Evolutionary conservation across 2,113 vertebrate species (phyloP).

Genomic region (Urocitellus parryii): DNA sequence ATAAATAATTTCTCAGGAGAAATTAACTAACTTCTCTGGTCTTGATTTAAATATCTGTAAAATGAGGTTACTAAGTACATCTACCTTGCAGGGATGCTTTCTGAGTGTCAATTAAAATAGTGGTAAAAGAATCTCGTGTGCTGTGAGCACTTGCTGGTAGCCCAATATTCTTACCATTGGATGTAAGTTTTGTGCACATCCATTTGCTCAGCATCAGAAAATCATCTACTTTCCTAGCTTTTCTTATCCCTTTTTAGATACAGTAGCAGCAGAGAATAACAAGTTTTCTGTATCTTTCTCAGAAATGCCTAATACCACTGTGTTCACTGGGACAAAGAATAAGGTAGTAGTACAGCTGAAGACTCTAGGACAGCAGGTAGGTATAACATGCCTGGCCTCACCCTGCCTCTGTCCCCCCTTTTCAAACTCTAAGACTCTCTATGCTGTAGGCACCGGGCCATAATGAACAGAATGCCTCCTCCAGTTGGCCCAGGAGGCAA

Average conservation of each 20-base stretch:
- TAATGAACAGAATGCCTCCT: background rate
- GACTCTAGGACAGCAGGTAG: background rate
- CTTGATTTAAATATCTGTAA: constrained; percentile 13
- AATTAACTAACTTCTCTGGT: background rate
- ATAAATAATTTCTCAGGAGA: background rate
- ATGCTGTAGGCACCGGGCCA: background rate
- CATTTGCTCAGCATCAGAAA: background rate
- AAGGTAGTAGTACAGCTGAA: background rate
- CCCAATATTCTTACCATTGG: background rate
- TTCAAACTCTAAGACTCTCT: background rate
- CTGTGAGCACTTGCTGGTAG: background rate
- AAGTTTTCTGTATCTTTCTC: background rate
- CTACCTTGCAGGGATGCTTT: background rate
- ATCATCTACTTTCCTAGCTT: background rate
- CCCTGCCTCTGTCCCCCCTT: background rate
- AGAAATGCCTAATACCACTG: constrained; percentile 17
- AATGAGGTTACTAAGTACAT: background rate
- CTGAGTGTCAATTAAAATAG: background rate
- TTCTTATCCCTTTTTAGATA: constrained; percentile 28
- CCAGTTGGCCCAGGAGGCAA: background rate
- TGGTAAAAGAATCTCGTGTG: background rate
- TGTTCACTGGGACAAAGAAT: background rate
- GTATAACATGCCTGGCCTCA: background rate
- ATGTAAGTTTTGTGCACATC: background rate
- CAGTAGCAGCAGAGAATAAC: background rate